Base-by-base conservation (phyloP, 35 echinoderm and acorn worm species). In the Apostichopus californicus region DNA sequence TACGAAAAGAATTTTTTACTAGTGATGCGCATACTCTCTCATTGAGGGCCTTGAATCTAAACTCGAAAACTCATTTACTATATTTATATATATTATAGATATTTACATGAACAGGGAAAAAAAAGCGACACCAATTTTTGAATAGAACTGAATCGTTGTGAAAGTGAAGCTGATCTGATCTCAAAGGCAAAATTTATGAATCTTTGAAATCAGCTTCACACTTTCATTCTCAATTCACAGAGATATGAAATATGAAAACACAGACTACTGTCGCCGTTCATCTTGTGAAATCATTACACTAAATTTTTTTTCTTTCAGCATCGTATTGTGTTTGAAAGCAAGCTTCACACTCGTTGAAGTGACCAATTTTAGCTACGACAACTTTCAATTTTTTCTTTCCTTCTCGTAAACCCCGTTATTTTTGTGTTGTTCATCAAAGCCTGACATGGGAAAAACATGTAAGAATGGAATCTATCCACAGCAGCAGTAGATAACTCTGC, bases 281-380 rank as follows among this genome's bases (percentile, higher is more conserved):
- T 75, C 71, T 22, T 75, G 15, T 75, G 71, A 75, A 75, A 75
- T 75, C 71, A 75, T 75, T 75, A 75, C 71, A 46, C 34, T 46
- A 18, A 75, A 75, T 75, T 75, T 75, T 75, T 75, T 75, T 75
- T 75, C 20, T n/a, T 18, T 14, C 71, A 75, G 71, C 17, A 75
- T 75, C 71, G 11, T 18, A 13, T 73, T 18, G 71, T 75, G 14
- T 75, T 75, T 75, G 17, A 18, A 18, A 20, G n/a, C 64, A 18
- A 14, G 64, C 64, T 68, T 18, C 15, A 22, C 71, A 20, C 71
- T 75, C 71, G 18, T 68, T 68, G 11, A 22, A 75, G 7, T 22
- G 17, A 75, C 71, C 71, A 22, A 20, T 75, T 75, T 61, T 75
- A 6, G 7, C 5, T 18, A 18, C 14, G 71, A 24, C 71, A 75